Evolutionary conservation across 2,888 invertebrate genomes (phyloP), one percentile per base, ranked within the genome.

Genomic region (Philhelius pedissequus): DNA sequence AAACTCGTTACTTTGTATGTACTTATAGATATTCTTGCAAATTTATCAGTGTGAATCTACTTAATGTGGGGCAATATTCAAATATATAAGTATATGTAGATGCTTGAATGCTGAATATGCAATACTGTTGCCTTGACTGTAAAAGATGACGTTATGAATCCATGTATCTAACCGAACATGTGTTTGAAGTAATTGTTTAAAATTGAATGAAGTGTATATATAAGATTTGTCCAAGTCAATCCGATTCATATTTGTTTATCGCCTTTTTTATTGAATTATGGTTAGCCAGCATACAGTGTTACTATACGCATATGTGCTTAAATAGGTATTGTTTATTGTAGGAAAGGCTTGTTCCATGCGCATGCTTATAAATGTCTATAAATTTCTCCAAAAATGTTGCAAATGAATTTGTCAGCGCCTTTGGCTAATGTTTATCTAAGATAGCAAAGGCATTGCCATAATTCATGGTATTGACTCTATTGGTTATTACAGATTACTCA

Each of bases 61-160:
- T 80, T 69, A 81, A 76, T 64, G 76, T 56, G 32, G 62, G 30
- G 56, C 75, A 75, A 80, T 75, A 75, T 75, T 48, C 35, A 45
- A 54, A 52, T 54, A 62, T 62, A 38, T 52, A 25, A 25, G 25
- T 1, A 11, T n/a, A n/a, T n/a, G n/a, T 9, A 15, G 32, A 27
- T 18, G 13, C 2, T 45, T 62, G 30, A 20, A 40, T n/a, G 38
- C 1, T n/a, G 5, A 13, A 11, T 45, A 45, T 45, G 6, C n/a
- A n/a, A n/a, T 11, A 1, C 3, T 3, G 32, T 6, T n/a, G 2
- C 20, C 20, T 20, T 27, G 8, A 15, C 6, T 52, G n/a, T n/a
- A 2, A 15, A 40, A 3, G 15, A 40, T 15, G n/a, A 27, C 3
- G 15, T 27, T 27, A n/a, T n/a, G 13, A 25, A 11, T 45, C 11